phyloP scores from a whole-genome alignment of 2,888 invertebrate species.

The Acronicta leporina region DNA sequence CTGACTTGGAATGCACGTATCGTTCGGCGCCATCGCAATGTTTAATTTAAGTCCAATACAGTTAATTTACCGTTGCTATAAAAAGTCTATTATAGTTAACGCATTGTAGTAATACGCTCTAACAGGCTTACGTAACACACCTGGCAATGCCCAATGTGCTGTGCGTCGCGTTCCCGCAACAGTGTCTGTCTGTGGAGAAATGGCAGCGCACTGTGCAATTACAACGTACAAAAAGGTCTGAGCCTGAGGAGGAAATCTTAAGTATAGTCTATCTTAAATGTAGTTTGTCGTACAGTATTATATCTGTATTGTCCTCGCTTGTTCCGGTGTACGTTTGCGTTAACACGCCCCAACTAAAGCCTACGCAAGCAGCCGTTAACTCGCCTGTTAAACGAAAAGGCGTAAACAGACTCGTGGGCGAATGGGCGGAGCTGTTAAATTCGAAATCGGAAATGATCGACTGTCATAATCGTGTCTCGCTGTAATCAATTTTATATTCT shows the following conservation, averaged over 20 bases:
- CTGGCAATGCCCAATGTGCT: background rate
- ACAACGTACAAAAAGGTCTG: background rate
- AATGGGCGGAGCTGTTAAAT: slow-evolving; percentile 64
- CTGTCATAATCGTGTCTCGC: slow-evolving; percentile 62
- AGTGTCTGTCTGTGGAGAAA: background rate
- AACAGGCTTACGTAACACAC: slow-evolving; percentile 36
- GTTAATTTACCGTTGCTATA: slow-evolving; percentile 40
- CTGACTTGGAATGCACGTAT: slow-evolving; percentile 38
- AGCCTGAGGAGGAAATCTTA: slow-evolving; percentile 16
- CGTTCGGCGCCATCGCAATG: slow-evolving; percentile 32
- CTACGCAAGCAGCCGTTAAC: slow-evolving; percentile 35
- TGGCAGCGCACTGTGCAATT: slow-evolving; percentile 8
- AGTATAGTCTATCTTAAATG: slow-evolving; percentile 5
- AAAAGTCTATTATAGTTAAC: slow-evolving; percentile 41
- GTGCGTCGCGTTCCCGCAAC: background rate
- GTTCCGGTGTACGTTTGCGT: slow-evolving; percentile 30
- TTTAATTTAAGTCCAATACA: slow-evolving; percentile 38
- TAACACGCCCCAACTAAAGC: slow-evolving; percentile 31
- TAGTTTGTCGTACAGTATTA: slow-evolving; percentile 4
- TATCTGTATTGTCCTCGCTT: slow-evolving; percentile 5
- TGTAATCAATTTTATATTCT: slow-evolving; percentile 34
- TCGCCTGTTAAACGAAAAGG: slow-evolving; percentile 48
- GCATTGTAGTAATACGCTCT: slow-evolving; percentile 30
- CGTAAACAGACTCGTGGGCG: slow-evolving; percentile 59
- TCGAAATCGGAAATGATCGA: slow-evolving; percentile 71